Evolutionary conservation across 1,140 invertebrate species (phyloP), one percentile per base, ranked within the genome.

Genomic region (Pentalonia nigronervosa): DNA sequence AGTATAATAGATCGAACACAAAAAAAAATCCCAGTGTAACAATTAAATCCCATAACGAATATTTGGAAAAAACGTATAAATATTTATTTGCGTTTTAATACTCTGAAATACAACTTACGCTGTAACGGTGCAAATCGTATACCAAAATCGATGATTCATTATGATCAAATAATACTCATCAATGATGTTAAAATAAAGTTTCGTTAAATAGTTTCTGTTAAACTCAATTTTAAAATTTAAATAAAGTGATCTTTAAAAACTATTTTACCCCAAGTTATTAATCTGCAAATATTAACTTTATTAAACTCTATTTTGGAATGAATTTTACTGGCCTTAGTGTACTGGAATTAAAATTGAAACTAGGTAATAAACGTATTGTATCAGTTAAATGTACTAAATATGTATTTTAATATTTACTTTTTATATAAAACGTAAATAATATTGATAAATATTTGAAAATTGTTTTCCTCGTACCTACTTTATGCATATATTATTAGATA

Each of bases 401-500:
- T n/a, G 30, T 76, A 76, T n/a, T 76, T 76, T n/a, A n/a, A 76
- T 17, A 76, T 76, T 76, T 6, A 47, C 36, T 25, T 23, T 47
- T 47, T n/a, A 89, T 56, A 4, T 21, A 89, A 89, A 89, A 89
- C 48, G 21, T 41, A 89, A 53, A 36, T 56, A 36, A 25, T 41
- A 53, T 89, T 89, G 25, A 89, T 21, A 56, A 89, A 56, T 36
- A 89, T 41, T 89, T 36, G 8, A 56, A 56, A 89, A 36, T 56
- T 41, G 3, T 36, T 89, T 76, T n/a, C 14, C 60, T 76, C 60
- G n/a, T 76, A 76, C 60, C 30, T 76, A n/a, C 14, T 76, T 7
- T 41, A 56, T 89, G 6, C 34, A 89, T 89, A 50, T 50, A 34
- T 21, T 88, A 88, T 88, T 50, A 14, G 41, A 87, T 84, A 45